phyloP scores from a whole-genome alignment of 1,140 invertebrate species.

The Trissolcus basalis region DNA sequence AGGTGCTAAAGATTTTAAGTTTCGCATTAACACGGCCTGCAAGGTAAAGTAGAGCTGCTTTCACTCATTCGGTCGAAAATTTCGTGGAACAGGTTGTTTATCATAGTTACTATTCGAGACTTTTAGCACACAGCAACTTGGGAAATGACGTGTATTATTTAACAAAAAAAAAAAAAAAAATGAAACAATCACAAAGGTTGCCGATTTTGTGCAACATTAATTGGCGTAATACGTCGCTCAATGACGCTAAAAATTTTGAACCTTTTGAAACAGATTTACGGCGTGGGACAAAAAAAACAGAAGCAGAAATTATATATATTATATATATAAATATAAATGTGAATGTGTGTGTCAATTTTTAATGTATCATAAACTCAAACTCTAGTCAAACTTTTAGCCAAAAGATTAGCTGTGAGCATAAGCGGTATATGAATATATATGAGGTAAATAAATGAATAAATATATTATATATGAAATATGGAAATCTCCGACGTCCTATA shows the following conservation, averaged over 20 bases:
- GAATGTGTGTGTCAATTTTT: slow-evolving; percentile 74
- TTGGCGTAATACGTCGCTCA: slow-evolving; percentile 46
- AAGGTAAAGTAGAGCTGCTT: slow-evolving; percentile 18
- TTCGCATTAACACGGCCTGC: slow-evolving; percentile 21
- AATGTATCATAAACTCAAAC: slow-evolving; percentile 68
- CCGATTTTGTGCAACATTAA: slow-evolving; percentile 35
- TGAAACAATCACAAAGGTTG: slow-evolving; percentile 26
- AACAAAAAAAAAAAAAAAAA: slow-evolving; percentile 4
- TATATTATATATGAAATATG: slow-evolving; percentile 57
- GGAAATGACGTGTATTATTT: slow-evolving; percentile 37
- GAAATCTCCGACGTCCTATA: slow-evolving; percentile 56
- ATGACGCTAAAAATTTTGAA: slow-evolving; percentile 40
- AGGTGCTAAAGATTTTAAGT: slow-evolving; percentile 52
- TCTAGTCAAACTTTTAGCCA: slow-evolving; percentile 63
- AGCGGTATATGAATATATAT: slow-evolving; percentile 43
- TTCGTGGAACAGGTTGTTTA: too few species aligned
- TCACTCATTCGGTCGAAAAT: too few species aligned
- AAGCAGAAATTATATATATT: slow-evolving; percentile 24
- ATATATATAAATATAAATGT: slow-evolving; percentile 53
- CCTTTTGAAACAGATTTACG: slow-evolving; percentile 42
- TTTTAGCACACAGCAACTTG: slow-evolving; percentile 8
- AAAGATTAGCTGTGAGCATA: slow-evolving; percentile 55
- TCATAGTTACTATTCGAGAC: slow-evolving; percentile 29
- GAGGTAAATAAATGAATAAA: slow-evolving; percentile 44
- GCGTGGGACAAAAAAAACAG: slow-evolving; percentile 22